Evolutionary conservation across 2,888 invertebrate species (phyloP), one percentile per base, ranked within the genome.

Genomic region (Watsonalla binaria): DNA sequence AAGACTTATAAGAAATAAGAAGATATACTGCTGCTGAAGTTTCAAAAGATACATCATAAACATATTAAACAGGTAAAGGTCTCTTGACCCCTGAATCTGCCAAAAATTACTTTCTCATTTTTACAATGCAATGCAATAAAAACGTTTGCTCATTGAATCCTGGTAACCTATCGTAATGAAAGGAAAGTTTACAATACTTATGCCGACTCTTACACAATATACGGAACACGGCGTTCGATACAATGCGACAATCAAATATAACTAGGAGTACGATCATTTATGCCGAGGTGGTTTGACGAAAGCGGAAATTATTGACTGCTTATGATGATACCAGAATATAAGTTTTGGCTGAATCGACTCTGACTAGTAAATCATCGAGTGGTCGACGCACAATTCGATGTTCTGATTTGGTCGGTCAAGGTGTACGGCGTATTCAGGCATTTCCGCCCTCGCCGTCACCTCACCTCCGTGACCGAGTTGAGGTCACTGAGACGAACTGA

Each of bases 361-460:
- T 24, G 24, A 24, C 24, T 24, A 24, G 24, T 24, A 24, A 24
- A 24, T 24, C 24, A 24, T 24, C 24, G 24, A 24, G 4, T 24
- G 24, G 24, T 24, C 35, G 37, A 13, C 6, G n/a, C n/a, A 35
- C 47, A 47, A 51, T 54, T 51, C 51, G 47, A 60, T 58, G 60
- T 54, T 58, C 67, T 58, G 56, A 62, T 64, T 64, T 62, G 62
- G 67, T 65, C 62, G 62, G 68, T 65, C 60, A 68, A 62, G 78
- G 77, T 75, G 76, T 74, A 78, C 71, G 42, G 70, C 67, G 64
- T 50, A 59, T 61, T 66, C 78, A 76, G 78, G 77, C 72, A 78
- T 80, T 84, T 86, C 84, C 82, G 79, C 64, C 66, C 70, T 62
- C 61, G 58, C 59, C 62, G 63, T 63, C 53, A 63, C 62, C 54